phyloP scores from a whole-genome alignment of 2,888 invertebrate species.

The Amphimallon solstitiale region DNA sequence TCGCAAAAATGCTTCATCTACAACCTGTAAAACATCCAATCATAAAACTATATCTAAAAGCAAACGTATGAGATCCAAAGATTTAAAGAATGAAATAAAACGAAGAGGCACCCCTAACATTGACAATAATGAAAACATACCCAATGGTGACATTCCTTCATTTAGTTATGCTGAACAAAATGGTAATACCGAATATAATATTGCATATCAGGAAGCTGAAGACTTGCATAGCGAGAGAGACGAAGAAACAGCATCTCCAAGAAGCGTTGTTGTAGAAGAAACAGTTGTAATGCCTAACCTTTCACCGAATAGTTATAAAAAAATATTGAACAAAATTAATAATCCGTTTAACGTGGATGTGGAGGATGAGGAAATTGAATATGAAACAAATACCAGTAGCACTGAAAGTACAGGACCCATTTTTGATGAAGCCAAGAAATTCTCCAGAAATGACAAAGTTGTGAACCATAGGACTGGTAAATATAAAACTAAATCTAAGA shows the following conservation, averaged over 20 bases:
- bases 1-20: neutral
- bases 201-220: neutral
- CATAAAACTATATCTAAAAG: neutral
- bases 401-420: too few species aligned
- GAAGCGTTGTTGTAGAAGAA: too few species aligned
- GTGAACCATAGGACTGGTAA: neutral
- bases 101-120: too few species aligned
- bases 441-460: neutral
- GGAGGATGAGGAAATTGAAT: too few species aligned
- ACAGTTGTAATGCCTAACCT: too few species aligned
- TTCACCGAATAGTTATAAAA: too few species aligned
- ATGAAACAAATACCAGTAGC: too few species aligned
- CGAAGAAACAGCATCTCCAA: too few species aligned
- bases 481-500: neutral
- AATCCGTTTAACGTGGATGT: too few species aligned
- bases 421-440: neutral
- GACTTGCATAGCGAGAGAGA: neutral
- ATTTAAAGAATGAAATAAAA: neutral
- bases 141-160: too few species aligned
- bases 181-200: neutral
- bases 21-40: neutral
- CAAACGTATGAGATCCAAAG: neutral
- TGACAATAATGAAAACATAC: constrained; percentile 14
- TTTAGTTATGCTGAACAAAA: constrained; percentile 1
- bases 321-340: too few species aligned